Percentiles rank a stretch among this genome's conserved stretches.
These are phyloP conservation scores for Papilio aristodemus DNA, from an alignment of 1,140 invertebrate species.

Conservation along the genomic window DNA sequence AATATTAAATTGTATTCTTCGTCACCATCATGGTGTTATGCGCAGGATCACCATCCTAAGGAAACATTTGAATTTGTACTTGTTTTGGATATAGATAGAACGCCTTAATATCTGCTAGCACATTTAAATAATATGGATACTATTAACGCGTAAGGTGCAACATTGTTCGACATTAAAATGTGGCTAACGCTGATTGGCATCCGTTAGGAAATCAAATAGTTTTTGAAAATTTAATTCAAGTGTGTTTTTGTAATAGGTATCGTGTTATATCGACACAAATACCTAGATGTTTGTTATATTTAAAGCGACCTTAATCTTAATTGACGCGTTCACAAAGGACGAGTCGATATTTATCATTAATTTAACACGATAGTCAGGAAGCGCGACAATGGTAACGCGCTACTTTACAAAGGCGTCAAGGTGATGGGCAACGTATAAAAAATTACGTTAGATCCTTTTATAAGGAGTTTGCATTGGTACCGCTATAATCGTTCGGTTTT, in stretches of 20 bases:
- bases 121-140: too few species aligned
- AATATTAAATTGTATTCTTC: too few species aligned
- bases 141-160: too few species aligned
- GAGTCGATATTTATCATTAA: conserved; percentile 63
- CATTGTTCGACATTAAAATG: too few species aligned
- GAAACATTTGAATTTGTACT: too few species aligned
- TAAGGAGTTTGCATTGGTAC: neutral
- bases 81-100: too few species aligned
- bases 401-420: conserved; percentile 65
- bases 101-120: too few species aligned
- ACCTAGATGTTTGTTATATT: conserved; percentile 8
- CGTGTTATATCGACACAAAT: neutral
- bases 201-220: too few species aligned
- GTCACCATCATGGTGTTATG: too few species aligned
- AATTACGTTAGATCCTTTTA: conserved; percentile 35
- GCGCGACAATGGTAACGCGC: conserved; percentile 36
- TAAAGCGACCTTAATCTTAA: conserved; percentile 58
- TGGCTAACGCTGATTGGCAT: too few species aligned
- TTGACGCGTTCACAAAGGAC: conserved; percentile 54
- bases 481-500: conserved; percentile 18
- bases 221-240: too few species aligned
- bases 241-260: neutral
- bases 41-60: too few species aligned
- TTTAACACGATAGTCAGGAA: conserved; percentile 72
- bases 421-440: conserved; percentile 54